Base-by-base conservation (phyloP, 2,113 vertebrate genomes). In the Brachypodius melanocephalos region DNA sequence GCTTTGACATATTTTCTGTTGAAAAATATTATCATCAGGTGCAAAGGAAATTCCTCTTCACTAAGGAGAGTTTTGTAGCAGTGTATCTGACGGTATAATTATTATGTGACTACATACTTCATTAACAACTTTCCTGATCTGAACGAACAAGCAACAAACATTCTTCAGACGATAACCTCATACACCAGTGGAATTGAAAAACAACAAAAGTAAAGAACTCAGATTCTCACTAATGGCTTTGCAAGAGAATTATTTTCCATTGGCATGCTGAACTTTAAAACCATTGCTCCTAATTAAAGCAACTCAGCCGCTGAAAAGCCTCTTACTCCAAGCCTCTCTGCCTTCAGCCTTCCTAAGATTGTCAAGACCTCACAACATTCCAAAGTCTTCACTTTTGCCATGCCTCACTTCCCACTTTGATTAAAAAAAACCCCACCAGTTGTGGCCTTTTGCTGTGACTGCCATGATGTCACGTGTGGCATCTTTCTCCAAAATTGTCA, bases 1-100 rank as follows among this genome's bases (percentile, higher is more conserved):
- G 95, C 76, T 90, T 97, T 96, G 85, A 98, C 97, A 95, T 95
- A 97, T 94, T 97, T 98, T 97, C 97, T 96, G 96, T 89, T 93
- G 90, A 98, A 97, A 97, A 97, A 97, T 94, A 91, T 96, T 97
- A 97, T 95, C 88, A 59, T 98, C 97, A 98, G 97, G 97, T 98
- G 95, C 96, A 96, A 96, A 97, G 97, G 97, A 97, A 98, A 98
- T 98, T 97, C 97, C 95, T 97, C 90, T 93, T 94, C 57, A 86
- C 81, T 94, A 26, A 95, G 59, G 19, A 96, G 73, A 96, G 65
- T 89, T 95, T 40, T 95, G 85, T 72, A 43, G 79, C 86, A 57
- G 36, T 54, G 76, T 73, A 94, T 88, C 75, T 91, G 95, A 97
- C 95, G 97, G 96, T 93, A 94, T 82, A 92, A 96, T 93, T 95